phyloP scores from a whole-genome alignment of 1,140 invertebrate species.

The Drosophila prosaltans region DNA sequence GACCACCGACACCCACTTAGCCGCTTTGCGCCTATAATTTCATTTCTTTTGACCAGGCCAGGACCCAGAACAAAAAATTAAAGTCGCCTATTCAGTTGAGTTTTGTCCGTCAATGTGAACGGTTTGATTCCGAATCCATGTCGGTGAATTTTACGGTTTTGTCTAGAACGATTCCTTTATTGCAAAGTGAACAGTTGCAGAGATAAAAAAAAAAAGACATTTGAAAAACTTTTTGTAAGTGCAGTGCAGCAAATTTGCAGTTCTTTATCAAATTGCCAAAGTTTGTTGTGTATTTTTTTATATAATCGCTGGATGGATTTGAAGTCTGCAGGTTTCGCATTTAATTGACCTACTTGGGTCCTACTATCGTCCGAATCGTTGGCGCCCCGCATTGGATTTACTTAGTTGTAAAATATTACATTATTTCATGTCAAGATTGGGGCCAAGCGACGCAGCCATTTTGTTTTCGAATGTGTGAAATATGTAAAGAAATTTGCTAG shows the following conservation, averaged over 20 bases:
- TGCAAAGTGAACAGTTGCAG: not conserved
- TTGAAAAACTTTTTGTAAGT: constrained; percentile 58
- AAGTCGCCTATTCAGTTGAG: constrained; percentile 59
- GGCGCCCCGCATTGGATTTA: constrained; percentile 44
- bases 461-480: constrained; percentile 59
- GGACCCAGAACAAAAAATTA: constrained; percentile 19
- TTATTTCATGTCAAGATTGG: constrained; percentile 70
- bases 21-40: constrained; percentile 64
- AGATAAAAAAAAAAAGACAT: constrained; percentile 16
- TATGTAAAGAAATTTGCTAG: constrained; percentile 48
- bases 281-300: constrained; percentile 23
- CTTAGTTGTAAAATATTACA: constrained; percentile 74
- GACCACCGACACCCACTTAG: constrained; percentile 21
- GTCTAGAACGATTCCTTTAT: not conserved
- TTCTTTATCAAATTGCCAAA: constrained; percentile 50
- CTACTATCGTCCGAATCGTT: constrained; percentile 47
- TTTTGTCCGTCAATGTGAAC: constrained; percentile 68
- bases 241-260: constrained; percentile 61
- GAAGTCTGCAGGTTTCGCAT: constrained; percentile 53
- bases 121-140: constrained; percentile 41
- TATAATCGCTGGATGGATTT: constrained; percentile 25
- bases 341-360: constrained; percentile 73
- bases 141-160: constrained; percentile 17
- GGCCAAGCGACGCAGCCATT: constrained; percentile 58
- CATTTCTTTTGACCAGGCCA: constrained; percentile 62